These are phyloP conservation scores for Nycticorax nycticorax DNA, from an alignment of 2,113 vertebrate species.

Conservation along the genomic window DNA sequence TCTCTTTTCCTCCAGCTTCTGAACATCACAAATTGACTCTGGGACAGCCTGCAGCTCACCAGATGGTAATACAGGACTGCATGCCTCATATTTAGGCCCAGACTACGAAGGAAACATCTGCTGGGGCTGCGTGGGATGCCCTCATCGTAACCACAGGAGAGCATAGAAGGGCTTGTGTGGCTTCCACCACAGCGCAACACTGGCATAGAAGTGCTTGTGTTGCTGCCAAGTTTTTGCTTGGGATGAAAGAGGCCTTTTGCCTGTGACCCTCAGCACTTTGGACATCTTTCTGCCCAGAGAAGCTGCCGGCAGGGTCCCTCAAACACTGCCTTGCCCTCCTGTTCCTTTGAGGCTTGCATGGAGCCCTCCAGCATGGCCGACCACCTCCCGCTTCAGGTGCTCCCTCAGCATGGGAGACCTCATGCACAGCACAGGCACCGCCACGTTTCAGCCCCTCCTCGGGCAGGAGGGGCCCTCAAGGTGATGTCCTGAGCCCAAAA, in stretches of 20 bases:
- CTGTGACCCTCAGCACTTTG: neutral
- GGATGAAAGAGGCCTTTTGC: neutral
- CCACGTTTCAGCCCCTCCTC: neutral
- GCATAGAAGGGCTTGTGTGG: no score
- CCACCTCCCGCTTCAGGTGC: neutral
- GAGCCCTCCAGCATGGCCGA: neutral
- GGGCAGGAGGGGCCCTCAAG: fast-evolving
- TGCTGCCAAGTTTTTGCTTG: neutral
- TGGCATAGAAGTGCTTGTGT: neutral
- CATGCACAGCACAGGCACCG: neutral
- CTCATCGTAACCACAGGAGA: neutral
- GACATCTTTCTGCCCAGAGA: neutral
- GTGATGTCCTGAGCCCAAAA: neutral
- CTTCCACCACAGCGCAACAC: no score
- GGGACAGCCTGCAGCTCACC: neutral
- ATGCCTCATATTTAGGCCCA: neutral
- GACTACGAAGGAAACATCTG: neutral
- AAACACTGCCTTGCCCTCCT: neutral
- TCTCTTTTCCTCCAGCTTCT: neutral
- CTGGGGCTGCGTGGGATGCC: neutral
- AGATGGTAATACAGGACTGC: neutral
- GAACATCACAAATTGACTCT: neutral
- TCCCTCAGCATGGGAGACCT: neutral
- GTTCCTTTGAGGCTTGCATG: neutral
- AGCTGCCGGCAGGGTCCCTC: neutral